Base-by-base conservation (phyloP, 2,113 vertebrate genomes). In the Benitochromis conjunctus region DNA sequence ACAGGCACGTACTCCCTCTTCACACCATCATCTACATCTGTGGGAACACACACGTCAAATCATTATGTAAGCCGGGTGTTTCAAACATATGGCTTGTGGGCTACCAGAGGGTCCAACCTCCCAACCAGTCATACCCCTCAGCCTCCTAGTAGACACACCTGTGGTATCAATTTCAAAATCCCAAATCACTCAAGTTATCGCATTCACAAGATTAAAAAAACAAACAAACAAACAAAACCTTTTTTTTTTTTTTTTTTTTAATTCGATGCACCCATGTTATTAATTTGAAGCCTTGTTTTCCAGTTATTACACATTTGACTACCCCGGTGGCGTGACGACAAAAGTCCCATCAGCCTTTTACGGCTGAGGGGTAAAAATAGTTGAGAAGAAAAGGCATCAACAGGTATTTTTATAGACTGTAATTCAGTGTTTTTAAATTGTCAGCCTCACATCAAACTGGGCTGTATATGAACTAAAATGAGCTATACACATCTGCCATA, bases 1-100 rank as follows among this genome's bases (percentile, higher is more conserved):
- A 99, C 96, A 77, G 99, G 98, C 86, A 99, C 74, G 51, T 97
- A 98, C 88, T 99, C 98, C 92, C 98, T 97, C 92, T 98, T 98
- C 93, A 97, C 97, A 31, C 95, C 96, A 31, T 97, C 97, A 62
- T 99, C 98, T 94, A 94, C 96, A 64, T 96, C 96, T 96, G 82
- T 92, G 94, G 91, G 92, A 80, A 88, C 48, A 88, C 9, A 84
- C 4, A 86, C 1, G 19, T 46, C 38, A 19, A 87, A 54, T 43
- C 18, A 64, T 24, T 76, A 48, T 51, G 24, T 76, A 51, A 76
- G 46, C 69, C 24, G 6, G 16, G 43, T 19, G 46, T 76, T 51
- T 76, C 18, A 76, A 76, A 76, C 71, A 76, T 53, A 76, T 31
- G 46, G 71, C 46, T 29, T 34, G 43, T 29, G 43, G 43, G 24